phyloP scores from a whole-genome alignment of 64 coral and sea anemone species.

The Porites australiensis region DNA sequence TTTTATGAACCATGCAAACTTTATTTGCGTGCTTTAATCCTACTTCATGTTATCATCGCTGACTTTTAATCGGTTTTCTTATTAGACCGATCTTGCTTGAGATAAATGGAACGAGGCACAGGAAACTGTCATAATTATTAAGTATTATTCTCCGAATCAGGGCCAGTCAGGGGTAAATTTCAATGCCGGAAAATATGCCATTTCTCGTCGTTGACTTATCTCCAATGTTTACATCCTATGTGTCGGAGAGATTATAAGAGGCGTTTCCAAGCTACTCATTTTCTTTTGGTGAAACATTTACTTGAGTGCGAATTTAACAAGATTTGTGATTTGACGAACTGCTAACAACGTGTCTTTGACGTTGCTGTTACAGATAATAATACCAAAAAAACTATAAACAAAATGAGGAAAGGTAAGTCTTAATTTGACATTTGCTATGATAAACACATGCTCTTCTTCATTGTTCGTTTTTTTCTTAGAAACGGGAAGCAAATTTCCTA shows the following conservation, averaged over 20 bases:
- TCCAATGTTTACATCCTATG: not conserved
- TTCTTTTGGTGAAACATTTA: slow-evolving; percentile 3
- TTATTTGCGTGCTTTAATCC: not conserved
- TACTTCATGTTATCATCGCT: not conserved
- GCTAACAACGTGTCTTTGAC: not conserved
- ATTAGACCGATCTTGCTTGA: not conserved
- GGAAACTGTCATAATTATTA: not conserved
- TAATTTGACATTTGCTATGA: too few relatives aligned
- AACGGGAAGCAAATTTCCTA: too few relatives aligned
- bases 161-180: not conserved
- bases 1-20: not conserved
- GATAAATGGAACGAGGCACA: not conserved
- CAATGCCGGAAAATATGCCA: not conserved
- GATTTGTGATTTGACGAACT: not conserved
- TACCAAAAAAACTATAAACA: not conserved
- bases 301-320: not conserved
- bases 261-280: slow-evolving; percentile 8
- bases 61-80: not conserved
- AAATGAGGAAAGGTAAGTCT: slow-evolving; percentile 34
- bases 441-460: not conserved
- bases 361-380: too few relatives aligned
- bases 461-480: too few relatives aligned
- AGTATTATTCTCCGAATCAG: not conserved
- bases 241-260: not conserved
- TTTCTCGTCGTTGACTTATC: not conserved